Percentiles rank a stretch among this genome's conserved stretches.
Evolutionary conservation across 1,140 invertebrate species (phyloP).

Genomic region (Reticulitermes speratus): DNA sequence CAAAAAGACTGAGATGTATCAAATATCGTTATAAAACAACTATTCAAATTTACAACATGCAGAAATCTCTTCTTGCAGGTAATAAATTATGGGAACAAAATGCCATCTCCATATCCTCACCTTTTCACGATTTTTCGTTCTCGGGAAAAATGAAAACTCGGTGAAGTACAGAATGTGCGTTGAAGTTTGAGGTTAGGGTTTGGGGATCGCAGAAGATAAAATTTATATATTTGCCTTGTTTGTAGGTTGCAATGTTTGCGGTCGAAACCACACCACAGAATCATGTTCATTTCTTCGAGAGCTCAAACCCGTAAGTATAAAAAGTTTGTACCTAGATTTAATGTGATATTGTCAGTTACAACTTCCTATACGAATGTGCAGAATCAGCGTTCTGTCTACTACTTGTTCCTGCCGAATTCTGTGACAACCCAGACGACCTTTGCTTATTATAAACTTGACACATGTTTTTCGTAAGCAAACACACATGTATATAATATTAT

Average conservation of each 20-base stretch:
- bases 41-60: background rate
- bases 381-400: too few relatives aligned
- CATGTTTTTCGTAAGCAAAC: too few relatives aligned
- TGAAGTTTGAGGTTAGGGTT: background rate
- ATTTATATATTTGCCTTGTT: constrained; percentile 21
- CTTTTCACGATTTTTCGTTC: constrained; percentile 12
- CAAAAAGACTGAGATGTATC: background rate
- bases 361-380: too few relatives aligned
- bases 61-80: constrained; percentile 2
- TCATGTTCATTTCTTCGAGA: constrained; percentile 45
- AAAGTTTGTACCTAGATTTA: background rate
- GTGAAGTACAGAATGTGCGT: background rate
- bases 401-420: too few relatives aligned
- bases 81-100: background rate
- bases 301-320: constrained; percentile 37
- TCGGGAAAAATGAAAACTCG: background rate
- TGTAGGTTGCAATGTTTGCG: constrained; percentile 48
- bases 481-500: too few relatives aligned
- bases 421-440: too few relatives aligned
- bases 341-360: too few relatives aligned
- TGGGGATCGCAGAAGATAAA: background rate
- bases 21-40: background rate
- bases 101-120: background rate
- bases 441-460: too few relatives aligned
- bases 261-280: constrained; percentile 45